Evolutionary conservation across 2,797 vertebrate genomes (phyloP).

Genomic region (Phaenicophaeus curvirostris): DNA sequence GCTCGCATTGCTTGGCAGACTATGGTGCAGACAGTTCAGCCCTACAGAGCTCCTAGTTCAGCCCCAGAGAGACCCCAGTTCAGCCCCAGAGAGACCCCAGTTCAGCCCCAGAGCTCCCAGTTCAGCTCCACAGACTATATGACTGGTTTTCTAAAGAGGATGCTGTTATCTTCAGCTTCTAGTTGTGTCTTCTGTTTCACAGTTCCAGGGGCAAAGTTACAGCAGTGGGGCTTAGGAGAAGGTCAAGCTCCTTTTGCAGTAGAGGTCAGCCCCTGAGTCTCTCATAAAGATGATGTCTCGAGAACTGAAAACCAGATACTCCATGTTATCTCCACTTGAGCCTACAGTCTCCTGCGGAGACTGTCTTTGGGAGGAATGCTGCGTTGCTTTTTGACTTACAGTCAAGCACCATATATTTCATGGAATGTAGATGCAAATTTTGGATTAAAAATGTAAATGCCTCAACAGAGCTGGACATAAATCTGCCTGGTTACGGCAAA

Average conservation of each 20-base stretch:
- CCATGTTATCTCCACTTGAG: background rate
- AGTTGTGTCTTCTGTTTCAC: background rate
- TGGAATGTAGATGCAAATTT: background rate
- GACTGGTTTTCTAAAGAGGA: background rate
- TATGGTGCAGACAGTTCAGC: no score
- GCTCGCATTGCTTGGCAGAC: background rate
- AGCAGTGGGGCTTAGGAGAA: background rate
- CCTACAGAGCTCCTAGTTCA: no score
- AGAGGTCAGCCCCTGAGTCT: background rate
- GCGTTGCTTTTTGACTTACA: background rate
- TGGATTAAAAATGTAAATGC: background rate
- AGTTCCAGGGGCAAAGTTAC: background rate
- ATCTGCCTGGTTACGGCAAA: slow-evolving; percentile 35
- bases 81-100: no score
- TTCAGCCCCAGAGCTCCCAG: no score
- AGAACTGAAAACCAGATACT: background rate
- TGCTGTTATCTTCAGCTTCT: background rate
- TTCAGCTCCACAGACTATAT: no score
- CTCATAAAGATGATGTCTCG: background rate
- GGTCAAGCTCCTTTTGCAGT: background rate
- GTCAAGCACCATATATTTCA: background rate
- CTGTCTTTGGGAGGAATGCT: background rate
- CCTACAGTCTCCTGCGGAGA: background rate
- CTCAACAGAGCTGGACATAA: background rate
- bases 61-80: no score